Percentiles rank a stretch among this genome's conserved stretches.
phyloP scores from a whole-genome alignment of 2,797 vertebrate genomes.

The Lepus oiostolus region DNA sequence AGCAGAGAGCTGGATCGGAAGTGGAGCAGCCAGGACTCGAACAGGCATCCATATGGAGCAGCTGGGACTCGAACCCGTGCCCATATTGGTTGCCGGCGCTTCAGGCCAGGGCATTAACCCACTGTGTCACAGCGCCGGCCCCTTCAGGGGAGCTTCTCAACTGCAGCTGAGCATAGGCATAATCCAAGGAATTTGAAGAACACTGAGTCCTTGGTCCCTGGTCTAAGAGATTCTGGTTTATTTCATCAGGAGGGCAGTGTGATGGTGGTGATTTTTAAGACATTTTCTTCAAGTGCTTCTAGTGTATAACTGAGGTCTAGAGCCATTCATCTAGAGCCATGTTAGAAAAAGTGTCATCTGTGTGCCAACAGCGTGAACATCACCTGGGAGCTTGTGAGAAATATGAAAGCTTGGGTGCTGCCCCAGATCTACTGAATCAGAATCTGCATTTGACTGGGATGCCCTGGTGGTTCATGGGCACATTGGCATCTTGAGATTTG shows the following conservation, averaged over 20 bases:
- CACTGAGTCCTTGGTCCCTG: neutral
- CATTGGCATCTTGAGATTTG: neutral
- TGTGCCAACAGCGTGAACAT: neutral
- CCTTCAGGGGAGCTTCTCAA: neutral
- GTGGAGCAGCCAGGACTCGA: too few species aligned
- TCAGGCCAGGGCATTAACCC: too few species aligned
- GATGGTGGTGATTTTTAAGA: neutral
- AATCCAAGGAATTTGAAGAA: neutral
- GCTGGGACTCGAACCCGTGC: too few species aligned
- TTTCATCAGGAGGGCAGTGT: neutral
- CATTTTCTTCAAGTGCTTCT: neutral
- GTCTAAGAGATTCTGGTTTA: neutral
- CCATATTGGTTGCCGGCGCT: too few species aligned
- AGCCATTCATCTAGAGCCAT: slow-evolving; percentile 20
- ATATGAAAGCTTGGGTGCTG: neutral
- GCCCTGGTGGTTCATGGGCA: neutral
- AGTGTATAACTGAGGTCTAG: neutral
- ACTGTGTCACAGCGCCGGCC: too few species aligned
- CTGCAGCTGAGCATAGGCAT: neutral
- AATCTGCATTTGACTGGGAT: slow-evolving; percentile 36
- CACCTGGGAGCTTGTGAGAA: slow-evolving; percentile 12
- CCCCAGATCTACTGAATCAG: neutral
- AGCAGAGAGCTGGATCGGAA: too few species aligned
- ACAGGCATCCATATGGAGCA: too few species aligned
- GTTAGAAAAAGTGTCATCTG: slow-evolving; percentile 20